Evolutionary conservation across 2,888 invertebrate genomes (phyloP), one percentile per base, ranked within the genome.

Genomic region (Stramonita haemastoma): DNA sequence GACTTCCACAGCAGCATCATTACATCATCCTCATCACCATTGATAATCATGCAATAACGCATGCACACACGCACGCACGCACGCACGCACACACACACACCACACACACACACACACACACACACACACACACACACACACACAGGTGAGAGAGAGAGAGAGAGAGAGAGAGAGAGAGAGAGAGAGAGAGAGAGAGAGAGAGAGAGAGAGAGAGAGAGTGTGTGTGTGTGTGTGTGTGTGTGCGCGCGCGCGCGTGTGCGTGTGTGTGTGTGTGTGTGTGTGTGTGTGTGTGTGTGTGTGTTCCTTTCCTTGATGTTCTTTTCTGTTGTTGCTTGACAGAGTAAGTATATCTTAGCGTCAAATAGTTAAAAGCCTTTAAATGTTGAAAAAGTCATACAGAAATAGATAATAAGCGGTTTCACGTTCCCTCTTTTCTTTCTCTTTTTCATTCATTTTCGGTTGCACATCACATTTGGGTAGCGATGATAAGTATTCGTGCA

Each of bases 161-260:
- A 60, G 0, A 60, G 60, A 26, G n/a, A 26, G 26, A 1, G 70
- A 70, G 70, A 70, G 4, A 6, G 70, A 70, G 70, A 70, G 70
- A 70, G 70, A 70, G 70, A 70, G 70, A 70, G 70, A 70, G 70
- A 70, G 70, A 70, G 70, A 70, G 70, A 70, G 70, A 70, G 70
- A 70, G 4, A 70, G 15, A 70, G 19, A 70, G 70, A 19, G 19
- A 70, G 22, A 70, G 19, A 70, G 70, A 70, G 86, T 57, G 86
- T n/a, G 86, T 60, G 86, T 86, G 86, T 57, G 86, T 86, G 60
- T 60, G 4, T 86, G 60, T 32, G 60, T 60, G 60, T 86, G 86
- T 60, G 66, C 15, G 32, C 29, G 32, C n/a, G 19, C n/a, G 11
- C 29, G 66, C 56, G 8, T 60, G 0, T 15, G 17, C n/a, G 60